These are phyloP conservation scores for Coboldia fuscipes DNA, from an alignment of 1,140 invertebrate species.

Conservation along the genomic window DNA sequence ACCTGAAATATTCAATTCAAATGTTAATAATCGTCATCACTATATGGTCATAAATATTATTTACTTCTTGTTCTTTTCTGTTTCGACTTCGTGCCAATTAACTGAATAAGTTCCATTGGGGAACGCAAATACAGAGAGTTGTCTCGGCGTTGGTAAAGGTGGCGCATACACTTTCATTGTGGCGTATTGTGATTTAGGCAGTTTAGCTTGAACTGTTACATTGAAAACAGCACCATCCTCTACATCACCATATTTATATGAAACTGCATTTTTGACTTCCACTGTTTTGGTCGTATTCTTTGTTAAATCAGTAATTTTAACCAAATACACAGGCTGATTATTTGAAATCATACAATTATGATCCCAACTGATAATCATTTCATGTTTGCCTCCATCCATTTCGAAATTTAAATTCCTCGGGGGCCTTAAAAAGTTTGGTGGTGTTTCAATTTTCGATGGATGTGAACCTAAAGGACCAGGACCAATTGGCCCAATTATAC, in stretches of 20 bases:
- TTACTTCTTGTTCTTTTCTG: slow-evolving; percentile 3
- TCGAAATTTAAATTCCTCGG: slow-evolving; percentile 20
- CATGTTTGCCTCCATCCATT: slow-evolving; percentile 18
- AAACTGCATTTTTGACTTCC: slow-evolving; percentile 21
- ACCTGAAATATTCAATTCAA: slow-evolving; percentile 1
- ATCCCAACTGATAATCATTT: slow-evolving; percentile 30
- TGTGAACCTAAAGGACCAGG: slow-evolving; percentile 34
- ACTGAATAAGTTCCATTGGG: slow-evolving; percentile 34
- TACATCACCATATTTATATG: slow-evolving; percentile 29
- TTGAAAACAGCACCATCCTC: slow-evolving; percentile 39
- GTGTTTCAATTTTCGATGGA: slow-evolving; percentile 31
- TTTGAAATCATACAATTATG: slow-evolving; percentile 4
- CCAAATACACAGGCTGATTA: slow-evolving; percentile 4
- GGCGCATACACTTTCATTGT: slow-evolving; percentile 29
- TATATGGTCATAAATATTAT: neutral
- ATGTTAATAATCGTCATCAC: neutral
- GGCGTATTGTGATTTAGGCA: slow-evolving; percentile 19
- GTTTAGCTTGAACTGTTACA: slow-evolving; percentile 31
- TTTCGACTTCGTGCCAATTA: slow-evolving; percentile 25
- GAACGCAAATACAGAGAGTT: slow-evolving; percentile 30
- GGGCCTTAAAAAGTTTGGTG: slow-evolving; percentile 30
- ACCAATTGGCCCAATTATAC: slow-evolving; percentile 35
- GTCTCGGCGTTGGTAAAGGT: slow-evolving; percentile 35
- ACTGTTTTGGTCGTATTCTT: slow-evolving; percentile 22
- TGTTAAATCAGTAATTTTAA: slow-evolving; percentile 26